Conservation (phyloP, 2,888 invertebrate species). For the Limnephilus marmoratus region DNA sequence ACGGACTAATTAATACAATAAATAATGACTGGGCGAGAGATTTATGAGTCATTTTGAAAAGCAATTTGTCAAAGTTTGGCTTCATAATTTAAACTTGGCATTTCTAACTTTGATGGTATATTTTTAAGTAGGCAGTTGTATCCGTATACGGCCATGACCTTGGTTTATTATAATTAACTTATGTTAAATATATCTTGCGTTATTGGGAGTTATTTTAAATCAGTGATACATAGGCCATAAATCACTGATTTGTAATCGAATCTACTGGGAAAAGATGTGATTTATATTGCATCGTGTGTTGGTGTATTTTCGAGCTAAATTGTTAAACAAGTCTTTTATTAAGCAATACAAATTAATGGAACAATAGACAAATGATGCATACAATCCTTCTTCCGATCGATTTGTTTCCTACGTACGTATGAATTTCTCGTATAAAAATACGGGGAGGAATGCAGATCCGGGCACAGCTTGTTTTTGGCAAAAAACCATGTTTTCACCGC, state of each 20-base stretch:
- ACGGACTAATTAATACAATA: neutral
- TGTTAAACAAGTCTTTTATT: neutral
- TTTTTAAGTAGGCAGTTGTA: conserved; percentile 18
- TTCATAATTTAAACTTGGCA: neutral
- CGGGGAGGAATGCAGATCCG: too few relatives aligned
- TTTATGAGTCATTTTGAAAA: conserved; percentile 6
- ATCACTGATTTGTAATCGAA: conserved; percentile 62
- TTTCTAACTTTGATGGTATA: conserved; percentile 53
- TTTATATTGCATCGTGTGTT: conserved; percentile 47
- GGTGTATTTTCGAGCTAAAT: neutral
- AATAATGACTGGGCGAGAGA: neutral
- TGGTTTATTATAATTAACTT: conserved; percentile 25
- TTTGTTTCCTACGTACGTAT: neutral
- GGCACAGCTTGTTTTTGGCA: too few relatives aligned
- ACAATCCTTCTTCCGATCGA: neutral
- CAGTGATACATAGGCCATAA: conserved; percentile 55
- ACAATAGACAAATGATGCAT: neutral
- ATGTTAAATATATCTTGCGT: neutral
- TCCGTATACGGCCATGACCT: neutral
- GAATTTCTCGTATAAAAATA: neutral
- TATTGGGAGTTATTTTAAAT: neutral
- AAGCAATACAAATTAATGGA: neutral
- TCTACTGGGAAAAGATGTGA: conserved; percentile 55
- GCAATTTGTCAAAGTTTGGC: conserved; percentile 23
- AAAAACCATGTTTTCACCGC: too few relatives aligned